Base-by-base conservation (phyloP, 1,140 invertebrate species). In the Drosophila kepulauana region DNA sequence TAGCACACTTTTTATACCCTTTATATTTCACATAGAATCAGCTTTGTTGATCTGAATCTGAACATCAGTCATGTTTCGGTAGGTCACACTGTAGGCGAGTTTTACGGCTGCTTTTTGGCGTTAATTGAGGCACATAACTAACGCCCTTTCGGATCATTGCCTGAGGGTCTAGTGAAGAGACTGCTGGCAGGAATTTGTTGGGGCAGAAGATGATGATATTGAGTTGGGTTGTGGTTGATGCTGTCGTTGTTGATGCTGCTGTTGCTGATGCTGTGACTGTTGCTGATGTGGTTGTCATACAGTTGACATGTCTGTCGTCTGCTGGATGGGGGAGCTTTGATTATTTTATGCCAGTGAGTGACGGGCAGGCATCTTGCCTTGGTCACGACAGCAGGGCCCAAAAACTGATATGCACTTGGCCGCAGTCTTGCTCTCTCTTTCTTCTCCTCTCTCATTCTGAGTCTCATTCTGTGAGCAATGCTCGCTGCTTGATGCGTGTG, bases 251-350 rank as follows among this genome's bases (percentile, higher is more conserved):
- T 51, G 13, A 28, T 51, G 51, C 20, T 25, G 49, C n/a, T 20
- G 48, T 49, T 11, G 38, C 10, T 16, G 41, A 7, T 52, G 58
- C 35, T 46, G 33, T 56, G 46, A 48, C 2, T 48, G 70, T 70
- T 82, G 75, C 69, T 91, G 89, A 89, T 88, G 86, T 89, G 82
- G 78, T 89, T 90, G 90, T 87, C 86, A 90, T 84, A 78, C 80
- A 65, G 78, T 77, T 90, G 90, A 91, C 90, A 90, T 89, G 85
- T 78, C 81, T 81, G 74, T 73, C 70, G 48, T 56, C 57, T 25
- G 33, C 8, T 41, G 56, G 16, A 49, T 11, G 46, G 63, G 64
- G 67, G 48, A 20, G 70, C 85, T 89, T 88, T 88, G 84, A 89
- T 88, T 88, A 89, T 88, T 89, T 89, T 73, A 89, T 84, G 82